Conservation (phyloP, 2,797 vertebrate genomes). For the Falco berigora region DNA sequence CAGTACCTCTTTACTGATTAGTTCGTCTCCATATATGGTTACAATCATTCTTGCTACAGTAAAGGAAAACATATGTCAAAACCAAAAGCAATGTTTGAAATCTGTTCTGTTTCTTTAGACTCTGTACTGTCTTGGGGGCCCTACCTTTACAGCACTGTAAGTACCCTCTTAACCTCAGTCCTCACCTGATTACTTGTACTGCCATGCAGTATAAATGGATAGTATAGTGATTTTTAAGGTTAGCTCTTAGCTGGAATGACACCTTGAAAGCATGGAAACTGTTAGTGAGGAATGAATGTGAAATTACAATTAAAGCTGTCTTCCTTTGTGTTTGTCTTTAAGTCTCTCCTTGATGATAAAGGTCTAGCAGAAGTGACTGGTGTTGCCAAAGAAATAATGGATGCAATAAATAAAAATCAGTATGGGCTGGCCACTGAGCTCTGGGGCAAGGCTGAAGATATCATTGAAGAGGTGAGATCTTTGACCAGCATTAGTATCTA, state of each 20-base stretch:
- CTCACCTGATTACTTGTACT: neutral
- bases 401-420: conserved; percentile 75
- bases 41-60: neutral
- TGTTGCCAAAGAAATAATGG: conserved; percentile 80
- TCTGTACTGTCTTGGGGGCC: conserved; percentile 95
- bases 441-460: conserved; percentile 80
- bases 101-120: conserved; percentile 74
- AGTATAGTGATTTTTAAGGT: neutral
- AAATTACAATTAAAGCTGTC: neutral
- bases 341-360: conserved; percentile 90
- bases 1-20: neutral
- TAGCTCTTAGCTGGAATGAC: neutral
- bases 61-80: neutral
- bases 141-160: conserved; percentile 92
- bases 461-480: conserved; percentile 82
- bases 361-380: conserved; percentile 82
- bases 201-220: neutral
- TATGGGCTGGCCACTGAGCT: conserved; percentile 84
- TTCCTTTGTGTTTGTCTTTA: neutral
- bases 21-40: neutral
- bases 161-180: conserved; percentile 48
- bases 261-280: neutral
- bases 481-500: neutral
- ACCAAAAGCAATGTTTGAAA: neutral
- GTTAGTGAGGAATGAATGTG: neutral